These are phyloP conservation scores for Rotaria sp. DNA, from an alignment of 2,888 invertebrate species.

Conservation along the genomic window DNA sequence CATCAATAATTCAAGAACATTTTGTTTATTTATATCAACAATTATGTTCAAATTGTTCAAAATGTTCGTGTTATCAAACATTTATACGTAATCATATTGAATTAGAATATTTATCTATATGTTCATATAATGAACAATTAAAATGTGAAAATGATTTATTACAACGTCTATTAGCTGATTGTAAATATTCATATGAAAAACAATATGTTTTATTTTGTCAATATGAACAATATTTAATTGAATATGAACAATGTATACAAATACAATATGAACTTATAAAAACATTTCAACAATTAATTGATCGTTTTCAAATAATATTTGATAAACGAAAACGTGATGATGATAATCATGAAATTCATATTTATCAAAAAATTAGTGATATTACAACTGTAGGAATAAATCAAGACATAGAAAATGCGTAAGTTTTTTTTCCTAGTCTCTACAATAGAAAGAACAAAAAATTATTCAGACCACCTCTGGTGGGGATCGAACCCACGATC, in stretches of 20 bases:
- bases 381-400: not conserved
- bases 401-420: not conserved
- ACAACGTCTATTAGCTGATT: conserved; percentile 15
- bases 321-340: not conserved
- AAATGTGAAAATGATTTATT: conserved; percentile 20
- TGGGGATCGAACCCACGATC: conserved; percentile 47
- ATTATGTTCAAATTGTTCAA: not conserved
- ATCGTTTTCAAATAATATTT: not conserved
- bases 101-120: conserved; percentile 12
- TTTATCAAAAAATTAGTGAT: not conserved
- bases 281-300: not conserved
- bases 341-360: not conserved
- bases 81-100: conserved; percentile 17
- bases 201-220: conserved; percentile 19
- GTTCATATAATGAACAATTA: conserved; percentile 1
- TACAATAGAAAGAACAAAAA: not conserved
- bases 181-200: conserved; percentile 26
- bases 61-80: conserved; percentile 18
- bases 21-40: conserved; percentile 5
- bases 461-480: conserved; percentile 43
- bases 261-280: not conserved
- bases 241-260: conserved; percentile 16
- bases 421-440: not conserved
- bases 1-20: conserved; percentile 23
- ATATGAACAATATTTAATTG: conserved; percentile 29